Conservation (phyloP, 2,797 vertebrate species). For the Arrhamphus sclerolepis region DNA sequence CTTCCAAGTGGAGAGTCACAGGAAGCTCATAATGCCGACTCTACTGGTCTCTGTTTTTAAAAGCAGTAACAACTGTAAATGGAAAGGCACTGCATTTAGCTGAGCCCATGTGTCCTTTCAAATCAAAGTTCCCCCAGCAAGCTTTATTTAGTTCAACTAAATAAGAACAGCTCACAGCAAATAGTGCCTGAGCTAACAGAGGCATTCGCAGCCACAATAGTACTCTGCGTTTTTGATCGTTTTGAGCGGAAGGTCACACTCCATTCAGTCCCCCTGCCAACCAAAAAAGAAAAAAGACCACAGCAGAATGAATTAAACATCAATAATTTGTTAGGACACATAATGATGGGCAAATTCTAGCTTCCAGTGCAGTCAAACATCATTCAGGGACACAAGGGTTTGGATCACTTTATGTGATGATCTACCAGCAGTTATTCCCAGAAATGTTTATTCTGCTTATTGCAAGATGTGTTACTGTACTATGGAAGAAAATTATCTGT, state of each 20-base stretch:
- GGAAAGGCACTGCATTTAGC: not conserved
- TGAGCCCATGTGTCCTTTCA: not conserved
- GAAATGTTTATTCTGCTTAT: not conserved
- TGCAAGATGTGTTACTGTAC: not conserved
- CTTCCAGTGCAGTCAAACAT: not conserved
- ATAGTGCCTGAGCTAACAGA: conserved; percentile 28
- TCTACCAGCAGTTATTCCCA: not conserved
- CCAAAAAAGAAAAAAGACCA: conserved; percentile 7
- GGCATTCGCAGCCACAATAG: conserved; percentile 6
- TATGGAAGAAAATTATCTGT: not conserved
- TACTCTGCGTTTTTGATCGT: conserved; percentile 19
- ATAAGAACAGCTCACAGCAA: conserved; percentile 10
- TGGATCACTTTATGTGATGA: not conserved
- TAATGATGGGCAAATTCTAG: conserved; percentile 4
- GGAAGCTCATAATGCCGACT: not conserved
- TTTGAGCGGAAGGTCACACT: conserved; percentile 8
- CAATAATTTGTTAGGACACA: not conserved
- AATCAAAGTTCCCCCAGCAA: not conserved
- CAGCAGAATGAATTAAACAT: conserved; percentile 1
- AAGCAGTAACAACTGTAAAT: not conserved
- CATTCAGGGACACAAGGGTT: not conserved
- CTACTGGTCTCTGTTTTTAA: not conserved
- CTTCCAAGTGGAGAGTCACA: too few relatives aligned
- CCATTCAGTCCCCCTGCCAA: conserved; percentile 9
- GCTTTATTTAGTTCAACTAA: too few relatives aligned